A percentile compares a stretch with the other conserved stretches of the same genome.
Evolutionary conservation across 2,888 invertebrate species (phyloP).

Genomic region (Polymixis flavicincta): DNA sequence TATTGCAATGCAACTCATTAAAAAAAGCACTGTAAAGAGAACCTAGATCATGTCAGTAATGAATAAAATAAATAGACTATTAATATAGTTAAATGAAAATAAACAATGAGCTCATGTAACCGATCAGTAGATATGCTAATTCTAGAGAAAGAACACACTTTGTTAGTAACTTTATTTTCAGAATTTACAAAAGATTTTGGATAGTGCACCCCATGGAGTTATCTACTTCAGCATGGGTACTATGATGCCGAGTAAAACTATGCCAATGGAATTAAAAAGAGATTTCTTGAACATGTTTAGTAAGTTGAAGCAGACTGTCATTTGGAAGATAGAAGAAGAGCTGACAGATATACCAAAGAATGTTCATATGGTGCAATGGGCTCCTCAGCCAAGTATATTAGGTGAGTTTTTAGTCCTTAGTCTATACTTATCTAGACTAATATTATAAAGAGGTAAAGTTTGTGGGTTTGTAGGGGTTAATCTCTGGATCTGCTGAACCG

Average conservation of each 20-base stretch:
- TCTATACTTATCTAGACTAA: too few relatives aligned
- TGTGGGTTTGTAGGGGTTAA: too few relatives aligned
- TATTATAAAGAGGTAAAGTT: too few relatives aligned
- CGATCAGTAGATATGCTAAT: too few relatives aligned
- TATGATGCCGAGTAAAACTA: conserved; percentile 75
- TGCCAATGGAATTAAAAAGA: conserved; percentile 75
- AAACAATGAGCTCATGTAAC: too few relatives aligned
- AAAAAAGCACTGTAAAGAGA: neutral
- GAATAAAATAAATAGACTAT: too few relatives aligned
- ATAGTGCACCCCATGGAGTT: conserved; percentile 81
- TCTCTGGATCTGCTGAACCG: too few relatives aligned
- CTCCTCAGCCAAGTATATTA: conserved; percentile 82
- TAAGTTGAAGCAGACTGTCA: conserved; percentile 81
- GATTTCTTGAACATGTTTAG: conserved; percentile 79
- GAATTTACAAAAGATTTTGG: conserved; percentile 71
- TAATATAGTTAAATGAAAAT: too few relatives aligned
- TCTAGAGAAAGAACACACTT: too few relatives aligned
- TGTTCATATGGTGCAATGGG: conserved; percentile 81
- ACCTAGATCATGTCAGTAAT: neutral
- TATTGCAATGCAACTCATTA: neutral
- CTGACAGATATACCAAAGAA: conserved; percentile 77
- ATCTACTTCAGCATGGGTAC: conserved; percentile 88
- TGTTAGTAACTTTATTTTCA: conserved; percentile 25
- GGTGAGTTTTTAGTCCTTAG: conserved; percentile 66
- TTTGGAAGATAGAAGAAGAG: conserved; percentile 85